A percentile compares a stretch with the other conserved stretches of the same genome.
phyloP scores from a whole-genome alignment of 2,113 vertebrate species.

The Circaetus cinerascens region DNA sequence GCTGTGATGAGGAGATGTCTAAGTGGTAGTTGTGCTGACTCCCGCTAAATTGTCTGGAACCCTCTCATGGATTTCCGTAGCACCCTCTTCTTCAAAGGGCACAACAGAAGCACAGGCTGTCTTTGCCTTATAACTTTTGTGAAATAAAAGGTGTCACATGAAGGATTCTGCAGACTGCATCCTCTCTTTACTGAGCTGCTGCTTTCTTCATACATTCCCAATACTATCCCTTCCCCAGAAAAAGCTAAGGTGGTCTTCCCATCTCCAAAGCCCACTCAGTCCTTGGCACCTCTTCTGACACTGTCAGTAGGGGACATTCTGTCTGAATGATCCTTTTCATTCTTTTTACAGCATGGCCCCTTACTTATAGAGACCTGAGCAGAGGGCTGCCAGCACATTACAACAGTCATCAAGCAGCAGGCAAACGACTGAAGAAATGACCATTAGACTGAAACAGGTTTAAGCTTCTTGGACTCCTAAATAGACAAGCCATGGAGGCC shows the following conservation, averaged over 20 bases:
- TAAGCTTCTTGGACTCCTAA: neutral
- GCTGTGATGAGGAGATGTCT: neutral
- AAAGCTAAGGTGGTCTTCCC: neutral
- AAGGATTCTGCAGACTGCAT: neutral
- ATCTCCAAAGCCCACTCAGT: neutral
- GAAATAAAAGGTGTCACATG: neutral
- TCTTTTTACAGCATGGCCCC: neutral
- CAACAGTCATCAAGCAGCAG: neutral
- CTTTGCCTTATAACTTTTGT: neutral
- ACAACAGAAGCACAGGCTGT: neutral
- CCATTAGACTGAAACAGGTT: neutral
- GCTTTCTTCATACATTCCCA: neutral
- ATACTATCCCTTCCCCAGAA: neutral
- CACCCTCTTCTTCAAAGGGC: neutral
- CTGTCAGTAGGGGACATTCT: neutral
- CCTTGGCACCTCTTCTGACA: neutral
- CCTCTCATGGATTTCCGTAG: neutral
- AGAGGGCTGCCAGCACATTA: neutral
- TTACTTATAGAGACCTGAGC: neutral
- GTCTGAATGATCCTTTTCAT: neutral
- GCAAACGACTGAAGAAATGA: accelerated
- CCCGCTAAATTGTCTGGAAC: neutral
- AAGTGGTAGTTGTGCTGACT: neutral
- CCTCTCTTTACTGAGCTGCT: neutral
- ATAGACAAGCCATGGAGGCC: neutral